Conservation (phyloP, 37 sponge, comb jelly and placozoan genomes). For the Crambe crambe region DNA sequence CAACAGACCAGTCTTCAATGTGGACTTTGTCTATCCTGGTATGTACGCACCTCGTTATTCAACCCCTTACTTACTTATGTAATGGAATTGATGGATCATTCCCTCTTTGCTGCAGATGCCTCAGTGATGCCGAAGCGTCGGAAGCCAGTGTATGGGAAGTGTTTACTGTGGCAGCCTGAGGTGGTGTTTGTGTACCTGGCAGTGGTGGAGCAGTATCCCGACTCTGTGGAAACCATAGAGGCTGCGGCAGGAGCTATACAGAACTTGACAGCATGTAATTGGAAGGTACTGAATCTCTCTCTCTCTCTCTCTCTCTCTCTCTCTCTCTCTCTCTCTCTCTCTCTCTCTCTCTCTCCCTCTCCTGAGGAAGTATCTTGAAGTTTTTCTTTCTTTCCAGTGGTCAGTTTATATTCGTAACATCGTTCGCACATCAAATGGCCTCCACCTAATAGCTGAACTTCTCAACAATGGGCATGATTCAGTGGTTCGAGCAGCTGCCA, state of each 20-base stretch:
- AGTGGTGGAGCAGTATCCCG: constrained; percentile 69
- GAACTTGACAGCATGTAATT: constrained; percentile 91
- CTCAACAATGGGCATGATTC: constrained; percentile 72
- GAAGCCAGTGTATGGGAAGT: constrained; percentile 61
- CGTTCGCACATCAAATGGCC: constrained; percentile 78
- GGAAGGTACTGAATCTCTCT: no score
- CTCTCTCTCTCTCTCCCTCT: not conserved
- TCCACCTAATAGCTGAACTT: constrained; percentile 75
- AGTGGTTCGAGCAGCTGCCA: constrained; percentile 80
- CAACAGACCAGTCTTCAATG: not conserved
- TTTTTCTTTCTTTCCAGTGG: constrained; percentile 55
- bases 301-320: not conserved
- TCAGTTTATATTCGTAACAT: constrained; percentile 71
- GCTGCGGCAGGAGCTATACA: constrained; percentile 94
- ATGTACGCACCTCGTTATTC: no score
- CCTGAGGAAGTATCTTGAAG: no score
- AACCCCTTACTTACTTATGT: not conserved
- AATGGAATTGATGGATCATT: no score
- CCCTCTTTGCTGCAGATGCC: constrained; percentile 11
- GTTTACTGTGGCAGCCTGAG: constrained; percentile 92
- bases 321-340: not conserved
- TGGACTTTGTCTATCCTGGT: constrained; percentile 44
- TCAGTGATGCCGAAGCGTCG: constrained; percentile 26
- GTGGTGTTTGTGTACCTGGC: constrained; percentile 74
- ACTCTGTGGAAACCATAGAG: constrained; percentile 79